These are phyloP conservation scores for Mycteria americana DNA, from an alignment of 2,797 vertebrate genomes.

Conservation along the genomic window DNA sequence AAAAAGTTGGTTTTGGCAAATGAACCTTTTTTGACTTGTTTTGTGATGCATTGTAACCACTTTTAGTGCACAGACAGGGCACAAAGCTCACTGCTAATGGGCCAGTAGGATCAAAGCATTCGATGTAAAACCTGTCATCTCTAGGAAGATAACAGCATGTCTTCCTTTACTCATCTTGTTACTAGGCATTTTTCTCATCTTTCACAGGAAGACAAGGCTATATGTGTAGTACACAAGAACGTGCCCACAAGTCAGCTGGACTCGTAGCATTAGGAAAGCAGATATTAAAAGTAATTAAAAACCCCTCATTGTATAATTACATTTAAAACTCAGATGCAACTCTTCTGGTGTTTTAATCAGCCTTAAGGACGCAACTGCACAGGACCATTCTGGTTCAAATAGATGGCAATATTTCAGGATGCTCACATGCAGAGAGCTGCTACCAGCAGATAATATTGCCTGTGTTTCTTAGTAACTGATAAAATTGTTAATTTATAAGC, in stretches of 20 bases:
- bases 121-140: not conserved
- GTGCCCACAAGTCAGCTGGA: not conserved
- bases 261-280: not conserved
- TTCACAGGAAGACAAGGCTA: not conserved
- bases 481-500: not conserved
- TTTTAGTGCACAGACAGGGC: not conserved
- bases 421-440: not conserved
- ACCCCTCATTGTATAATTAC: not conserved
- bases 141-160: not conserved
- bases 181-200: not conserved
- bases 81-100: not conserved
- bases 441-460: not conserved
- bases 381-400: not conserved
- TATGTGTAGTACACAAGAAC: not conserved
- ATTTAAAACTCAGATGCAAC: not conserved
- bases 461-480: slow-evolving; percentile 45
- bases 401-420: not conserved
- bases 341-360: not conserved
- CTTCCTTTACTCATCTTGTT: not conserved
- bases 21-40: not conserved
- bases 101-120: not conserved
- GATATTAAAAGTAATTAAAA: not conserved
- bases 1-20: not conserved
- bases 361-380: not conserved
- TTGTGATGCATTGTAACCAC: not conserved